Base-by-base conservation (phyloP, 1,140 invertebrate species). In the Penaeus chinensis region DNA sequence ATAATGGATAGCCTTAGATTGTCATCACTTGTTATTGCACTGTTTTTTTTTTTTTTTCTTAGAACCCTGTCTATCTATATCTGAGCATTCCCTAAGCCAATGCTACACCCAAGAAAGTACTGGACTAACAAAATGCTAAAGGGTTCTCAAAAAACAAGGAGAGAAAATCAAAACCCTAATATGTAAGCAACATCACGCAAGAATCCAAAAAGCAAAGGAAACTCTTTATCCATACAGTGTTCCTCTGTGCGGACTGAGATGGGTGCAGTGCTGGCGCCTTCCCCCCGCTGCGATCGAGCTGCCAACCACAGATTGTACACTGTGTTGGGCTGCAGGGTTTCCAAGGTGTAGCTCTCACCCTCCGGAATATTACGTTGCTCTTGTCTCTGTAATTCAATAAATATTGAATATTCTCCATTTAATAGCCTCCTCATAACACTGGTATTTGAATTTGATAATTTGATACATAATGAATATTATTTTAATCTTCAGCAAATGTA, bases 271-370 rank as follows among this genome's bases (percentile, higher is more conserved):
- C 96, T 96, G 8, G 98, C 97, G 19, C 98, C 98, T 92, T 99
- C 98, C 5, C 98, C 98, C 62, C 96, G 94, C 89, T 96, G 95
- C 4, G 97, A 98, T 87, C 96, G 94, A 24, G 98, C 98, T 4
- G 98, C 97, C 89, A 99, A 93, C 96, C 98, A 98, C 88, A 99
- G 96, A 93, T 97, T 97, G 93, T 99, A 99, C 63, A 98, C 92
- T 5, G 98, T 99, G 93, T 99, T 98, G 11, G 98, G 98, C 91
- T 98, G 98, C 1, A 99, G 94, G 61, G 96, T 96, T 79, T 95
- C 95, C 85, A 99, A 93, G 0, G 95, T 96, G 93, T 97, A 99
- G 42, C 94, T 95, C 92, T 98, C 96, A 11, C 94, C 94, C n/a
- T 96, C 95, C 2, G 93, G 93, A 90, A 98, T 96, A 90, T 96